Base-by-base conservation (phyloP, 2,888 invertebrate genomes). In the Minunthozetes semirufus region DNA sequence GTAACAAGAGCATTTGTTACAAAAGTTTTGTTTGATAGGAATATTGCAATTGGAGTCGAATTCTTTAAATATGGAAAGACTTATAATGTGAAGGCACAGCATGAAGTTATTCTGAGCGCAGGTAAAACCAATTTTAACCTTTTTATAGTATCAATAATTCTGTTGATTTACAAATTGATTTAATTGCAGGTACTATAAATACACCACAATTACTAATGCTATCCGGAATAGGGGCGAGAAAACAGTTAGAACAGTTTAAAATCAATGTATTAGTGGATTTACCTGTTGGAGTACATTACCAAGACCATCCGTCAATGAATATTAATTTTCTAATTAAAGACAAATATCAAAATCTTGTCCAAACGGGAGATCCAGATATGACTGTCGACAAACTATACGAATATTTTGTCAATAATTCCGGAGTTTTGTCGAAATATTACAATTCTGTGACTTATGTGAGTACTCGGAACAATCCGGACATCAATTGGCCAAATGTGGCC, bases 1-100 rank as follows among this genome's bases (percentile, higher is more conserved):
- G 89, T 92, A 0, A 90, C 92, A 87, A 86, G 91, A 79, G 87
- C 92, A 0, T 90, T 91, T 77, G 93, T 89, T 0, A 75, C 68
- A 4, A 75, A 72, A 72, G 61, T 76, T 5, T 19, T 75, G 9
- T 75, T 76, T 29, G 81, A 82, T 63, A 81, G 81, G 17, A 80
- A 80, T 27, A 78, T 79, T 72, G 82, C 82, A 17, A 77, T 82
- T 6, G 83, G 82, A 19, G 78, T 83, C 11, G 81, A 82, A 75
- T 81, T 80, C 76, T 77, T 79, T 72, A 80, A 81, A 17, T 66
- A 72, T 46, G 59, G 66, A 22, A 56, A 61, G 1, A 17, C 27
- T 22, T 42, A 66, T 74, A 76, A 77, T 38, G 81, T 80, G 1
- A 73, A 78, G 56, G 82, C 82, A 8, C 78, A 79, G 19, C 81